These are phyloP conservation scores for Caenorhabditis sp. DNA, from an alignment of 2,888 invertebrate genomes.

Conservation along the genomic window DNA sequence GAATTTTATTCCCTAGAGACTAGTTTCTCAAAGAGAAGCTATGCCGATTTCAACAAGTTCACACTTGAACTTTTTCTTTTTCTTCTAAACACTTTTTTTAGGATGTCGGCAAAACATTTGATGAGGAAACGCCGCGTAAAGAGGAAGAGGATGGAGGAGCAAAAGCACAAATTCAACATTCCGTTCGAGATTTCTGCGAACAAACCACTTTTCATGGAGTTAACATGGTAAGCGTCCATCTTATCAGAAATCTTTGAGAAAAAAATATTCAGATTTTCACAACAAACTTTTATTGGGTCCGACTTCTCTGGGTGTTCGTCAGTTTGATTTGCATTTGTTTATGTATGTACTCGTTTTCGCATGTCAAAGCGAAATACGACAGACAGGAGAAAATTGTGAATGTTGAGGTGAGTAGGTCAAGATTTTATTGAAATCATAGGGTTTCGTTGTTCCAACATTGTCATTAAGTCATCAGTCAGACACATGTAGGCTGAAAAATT, in stretches of 20 bases:
- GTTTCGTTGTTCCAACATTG: too few relatives aligned
- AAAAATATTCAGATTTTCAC: slow-evolving; percentile 48
- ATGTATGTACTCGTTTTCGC: slow-evolving; percentile 58
- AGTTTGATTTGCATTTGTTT: slow-evolving; percentile 57
- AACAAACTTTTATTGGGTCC: slow-evolving; percentile 44
- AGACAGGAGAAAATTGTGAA: slow-evolving; percentile 76
- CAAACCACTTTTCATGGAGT: slow-evolving; percentile 63
- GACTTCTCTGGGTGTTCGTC: slow-evolving; percentile 66
- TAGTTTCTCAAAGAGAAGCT: slow-evolving; percentile 7
- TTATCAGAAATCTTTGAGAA: not conserved
- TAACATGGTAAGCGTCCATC: slow-evolving; percentile 48
- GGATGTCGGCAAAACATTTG: slow-evolving; percentile 46
- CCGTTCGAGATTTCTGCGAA: slow-evolving; percentile 57
- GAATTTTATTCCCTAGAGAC: slow-evolving; percentile 17
- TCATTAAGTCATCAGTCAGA: too few relatives aligned
- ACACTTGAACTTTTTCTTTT: slow-evolving; percentile 4
- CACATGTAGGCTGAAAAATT: too few relatives aligned
- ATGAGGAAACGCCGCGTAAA: slow-evolving; percentile 25
- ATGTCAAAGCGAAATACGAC: slow-evolving; percentile 71
- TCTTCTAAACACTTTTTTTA: slow-evolving; percentile 13
- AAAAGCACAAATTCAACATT: slow-evolving; percentile 21
- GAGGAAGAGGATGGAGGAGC: slow-evolving; percentile 16
- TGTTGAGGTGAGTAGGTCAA: slow-evolving; percentile 68
- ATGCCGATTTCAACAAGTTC: not conserved
- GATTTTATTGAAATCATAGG: too few relatives aligned